Evolutionary conservation across 2,888 invertebrate species (phyloP), one percentile per base, ranked within the genome.

Genomic region (Caenorhabditis sp.): DNA sequence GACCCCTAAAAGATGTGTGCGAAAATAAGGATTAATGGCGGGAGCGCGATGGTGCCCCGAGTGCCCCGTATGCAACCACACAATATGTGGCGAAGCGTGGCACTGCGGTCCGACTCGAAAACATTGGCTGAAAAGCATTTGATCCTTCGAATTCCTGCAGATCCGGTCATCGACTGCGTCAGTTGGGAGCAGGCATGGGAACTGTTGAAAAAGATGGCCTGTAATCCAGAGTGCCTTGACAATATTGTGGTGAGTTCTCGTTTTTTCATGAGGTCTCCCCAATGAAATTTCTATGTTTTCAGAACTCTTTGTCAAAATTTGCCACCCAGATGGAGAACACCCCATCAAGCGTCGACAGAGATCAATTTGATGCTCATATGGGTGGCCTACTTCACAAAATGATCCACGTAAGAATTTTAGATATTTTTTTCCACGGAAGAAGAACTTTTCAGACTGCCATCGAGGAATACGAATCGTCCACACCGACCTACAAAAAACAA

Each of bases 181-280:
- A 86, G 86, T 55, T 90, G 93, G 56, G 94, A 94, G 87, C 92
- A 93, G 60, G 93, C 93, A 15, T 92, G 94, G 86, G 92, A 92
- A 72, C 92, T 93, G 11, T 92, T 94, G 71, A 93, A 93, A 85
- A 93, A 93, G 85, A 93, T 94, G 92, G 93, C 94, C 8, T 90
- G 92, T 71, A 94, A 94, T 88, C 92, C 93, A 55, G 94, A 94
- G 90, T 94, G 94, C 87, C 91, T 94, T 40, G 93, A 93, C n/a
- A 92, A 92, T 40, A 92, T 94, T 70, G 92, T 94, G 79, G 92
- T 93, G 35, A 68, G 83, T 44, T 26, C n/a, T n/a, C n/a, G n/a
- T n/a, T n/a, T n/a, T n/a, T n/a, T n/a, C n/a, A n/a, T n/a, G n/a
- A n/a, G n/a, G n/a, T n/a, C n/a, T 18, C 3, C 15, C 18, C 20